Evolutionary conservation across 1,140 invertebrate genomes (phyloP), one percentile per base, ranked within the genome.

Genomic region (Helicoverpa zea): DNA sequence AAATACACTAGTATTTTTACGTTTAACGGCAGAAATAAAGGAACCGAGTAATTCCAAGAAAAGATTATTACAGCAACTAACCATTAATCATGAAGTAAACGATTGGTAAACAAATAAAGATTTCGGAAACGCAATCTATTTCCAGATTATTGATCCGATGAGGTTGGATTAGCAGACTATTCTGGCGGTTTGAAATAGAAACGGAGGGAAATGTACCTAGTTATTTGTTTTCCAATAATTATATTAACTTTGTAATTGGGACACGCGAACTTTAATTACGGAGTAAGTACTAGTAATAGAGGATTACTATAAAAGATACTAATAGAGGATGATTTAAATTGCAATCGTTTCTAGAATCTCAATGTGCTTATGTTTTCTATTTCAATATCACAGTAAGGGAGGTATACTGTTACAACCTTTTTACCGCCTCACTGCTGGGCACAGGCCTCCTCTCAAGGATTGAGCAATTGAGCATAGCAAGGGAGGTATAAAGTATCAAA

Each of bases 71-170:
- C 5, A 9, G 2, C 7, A 9, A 16, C 5, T 1, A 9, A 58
- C 13, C 23, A 61, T 61, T 29, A 61, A 61, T 29, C 58, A 61
- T 12, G 23, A 12, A 61, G 58, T 14, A 29, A 13, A 30, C 11
- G 58, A 61, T 30, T 18, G 2, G 11, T 61, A 12, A 61, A 61
- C 58, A 61, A 61, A 61, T 61, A 61, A 61, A 30, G 58, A 61
- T 61, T 61, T 30, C 23, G 58, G 58, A 61, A 61, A 61, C 12
- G 23, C 14, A 12, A 30, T 23, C 56, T 58, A 58, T 58, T 29
- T 61, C 58, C 29, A 61, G 11, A 12, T 23, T 59, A 61, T 61
- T 29, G 58, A 61, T 61, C 29, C 58, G 58, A 29, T 9, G 23
- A 23, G 58, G 23, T 30, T 13, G 14, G 58, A 30, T 30, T 12